Base-by-base conservation (phyloP, 2,113 vertebrate species). In the Vireo altiloquus region DNA sequence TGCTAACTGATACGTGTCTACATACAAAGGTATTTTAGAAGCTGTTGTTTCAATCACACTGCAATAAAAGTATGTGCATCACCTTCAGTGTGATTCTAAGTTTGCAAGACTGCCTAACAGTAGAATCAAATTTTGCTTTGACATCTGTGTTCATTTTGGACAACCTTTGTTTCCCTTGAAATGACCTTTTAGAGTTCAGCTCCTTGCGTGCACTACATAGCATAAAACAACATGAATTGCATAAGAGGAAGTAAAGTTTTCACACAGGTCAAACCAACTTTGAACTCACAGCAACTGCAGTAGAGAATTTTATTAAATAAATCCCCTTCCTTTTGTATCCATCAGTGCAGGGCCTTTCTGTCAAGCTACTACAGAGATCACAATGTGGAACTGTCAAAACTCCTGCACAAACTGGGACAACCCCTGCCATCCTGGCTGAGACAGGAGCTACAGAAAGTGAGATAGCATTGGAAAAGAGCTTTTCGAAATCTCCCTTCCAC, bases 391-490 rank as follows among this genome's bases (percentile, higher is more conserved):
- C 98, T 99, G 87, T 99, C 99, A 60, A 99, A 99, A 98, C 98
- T 99, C 86, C 98, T 99, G 76, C 99, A 99, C 97, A 98, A 98
- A 82, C 89, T 99, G 87, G 99, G 99, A 82, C 99, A 99, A 95
- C 99, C 99, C 7, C 96, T 99, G 85, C 99, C 99, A 12, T 98
- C 99, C 1, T 99, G 99, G 99, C 97, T 99, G 46, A 98, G 99
- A 96, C 99, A 99, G 94, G 99, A 99, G 94, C 98, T 99, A 21
- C 99, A 99, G 98, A 99, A 99, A 98, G 98, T 99, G 96, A 99
- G 99, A 97, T 98, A 98, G 98, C 98, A 94, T 42, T 80, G 86
- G 85, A 81, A 66, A 68, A 94, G 37, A 86, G 37, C 64, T 54
- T 77, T 91, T 66, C 39, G 47, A 85, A 84, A 88, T 82, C 72